Conservation (phyloP, 2,113 vertebrate species). For the Neoarius graeffei region DNA sequence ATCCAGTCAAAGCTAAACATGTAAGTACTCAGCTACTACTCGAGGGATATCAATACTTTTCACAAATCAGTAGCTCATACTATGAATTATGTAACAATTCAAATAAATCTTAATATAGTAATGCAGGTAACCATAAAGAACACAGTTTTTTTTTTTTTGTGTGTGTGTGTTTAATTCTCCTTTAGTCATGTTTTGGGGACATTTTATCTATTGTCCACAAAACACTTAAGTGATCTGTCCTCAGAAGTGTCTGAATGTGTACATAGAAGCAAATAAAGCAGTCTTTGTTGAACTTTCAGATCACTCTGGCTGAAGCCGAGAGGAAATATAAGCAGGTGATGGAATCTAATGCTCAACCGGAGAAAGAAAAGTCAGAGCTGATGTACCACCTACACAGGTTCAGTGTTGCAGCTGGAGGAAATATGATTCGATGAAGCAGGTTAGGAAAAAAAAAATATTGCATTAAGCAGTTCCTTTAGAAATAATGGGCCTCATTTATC, state of each 20-base stretch:
- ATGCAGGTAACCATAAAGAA: too few relatives aligned
- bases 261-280: not conserved
- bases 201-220: too few relatives aligned
- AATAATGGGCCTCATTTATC: too few relatives aligned
- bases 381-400: not conserved
- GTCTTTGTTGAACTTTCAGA: not conserved
- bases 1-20: too few relatives aligned
- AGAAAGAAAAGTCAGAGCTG: not conserved
- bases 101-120: too few relatives aligned
- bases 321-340: not conserved
- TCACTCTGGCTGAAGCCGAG: not conserved
- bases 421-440: not conserved
- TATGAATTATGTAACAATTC: too few relatives aligned
- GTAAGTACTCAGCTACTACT: too few relatives aligned
- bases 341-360: not conserved
- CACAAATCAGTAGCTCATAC: too few relatives aligned
- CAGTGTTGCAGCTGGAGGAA: not conserved
- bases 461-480: not conserved
- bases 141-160: too few relatives aligned
- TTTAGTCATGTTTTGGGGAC: too few relatives aligned
- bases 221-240: not conserved
- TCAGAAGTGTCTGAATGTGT: not conserved
- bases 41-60: too few relatives aligned
- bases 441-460: not conserved
- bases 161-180: too few relatives aligned